Evolutionary conservation across 2,113 vertebrate species (phyloP).

Genomic region (Anas platyrhynchos): DNA sequence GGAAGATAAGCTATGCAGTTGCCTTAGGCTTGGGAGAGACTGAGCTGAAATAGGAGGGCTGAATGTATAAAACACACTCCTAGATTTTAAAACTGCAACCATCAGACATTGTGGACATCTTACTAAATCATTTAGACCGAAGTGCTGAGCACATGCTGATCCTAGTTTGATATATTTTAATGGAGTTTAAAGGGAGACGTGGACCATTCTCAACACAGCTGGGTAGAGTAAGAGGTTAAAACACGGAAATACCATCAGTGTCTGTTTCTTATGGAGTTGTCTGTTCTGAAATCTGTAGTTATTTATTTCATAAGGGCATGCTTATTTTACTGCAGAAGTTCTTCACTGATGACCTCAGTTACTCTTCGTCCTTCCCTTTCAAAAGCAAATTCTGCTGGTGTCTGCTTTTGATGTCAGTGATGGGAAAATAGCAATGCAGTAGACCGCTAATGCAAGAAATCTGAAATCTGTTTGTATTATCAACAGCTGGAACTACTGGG

Average conservation of each 20-base stretch:
- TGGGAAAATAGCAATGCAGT: not conserved
- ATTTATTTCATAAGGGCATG: not conserved
- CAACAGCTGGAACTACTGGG: not conserved
- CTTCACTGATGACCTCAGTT: not conserved
- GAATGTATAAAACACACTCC: constrained; percentile 63
- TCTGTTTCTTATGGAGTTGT: constrained; percentile 27
- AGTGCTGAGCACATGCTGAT: constrained; percentile 38
- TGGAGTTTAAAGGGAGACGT: constrained; percentile 2
- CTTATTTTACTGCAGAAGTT: constrained; percentile 23
- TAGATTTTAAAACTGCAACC: constrained; percentile 55
- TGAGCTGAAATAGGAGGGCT: constrained; percentile 72
- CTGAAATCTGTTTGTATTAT: constrained; percentile 2
- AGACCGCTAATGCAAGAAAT: not conserved
- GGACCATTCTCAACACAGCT: not conserved
- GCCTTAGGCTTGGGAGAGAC: constrained; percentile 85
- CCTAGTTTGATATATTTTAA: constrained; percentile 39
- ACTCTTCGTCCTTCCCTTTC: not conserved
- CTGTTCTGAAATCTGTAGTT: not conserved
- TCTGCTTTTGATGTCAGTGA: not conserved
- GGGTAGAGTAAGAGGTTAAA: not conserved
- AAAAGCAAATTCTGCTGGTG: not conserved
- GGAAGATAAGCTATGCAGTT: constrained; percentile 54
- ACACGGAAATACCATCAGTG: not conserved
- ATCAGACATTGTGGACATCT: constrained; percentile 40
- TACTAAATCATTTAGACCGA: constrained; percentile 38